These are phyloP conservation scores for Meriones unguiculatus DNA, from an alignment of 2,113 vertebrate species.

Conservation along the genomic window DNA sequence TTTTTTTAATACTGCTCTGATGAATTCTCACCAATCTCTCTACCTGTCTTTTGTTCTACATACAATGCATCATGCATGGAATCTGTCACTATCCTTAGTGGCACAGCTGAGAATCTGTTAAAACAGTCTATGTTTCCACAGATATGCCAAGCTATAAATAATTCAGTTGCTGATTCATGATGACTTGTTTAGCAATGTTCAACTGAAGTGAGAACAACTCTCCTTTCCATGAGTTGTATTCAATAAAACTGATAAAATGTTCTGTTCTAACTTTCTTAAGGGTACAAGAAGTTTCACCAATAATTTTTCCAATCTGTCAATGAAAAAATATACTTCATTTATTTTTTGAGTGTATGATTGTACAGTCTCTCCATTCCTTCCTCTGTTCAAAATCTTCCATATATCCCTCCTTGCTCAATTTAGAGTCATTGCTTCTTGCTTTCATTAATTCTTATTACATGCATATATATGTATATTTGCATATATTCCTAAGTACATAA, in stretches of 20 bases:
- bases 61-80: not conserved
- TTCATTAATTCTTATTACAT: not conserved
- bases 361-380: not conserved
- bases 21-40: not conserved
- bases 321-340: not conserved
- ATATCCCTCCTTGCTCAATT: not conserved
- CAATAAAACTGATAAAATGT: not conserved
- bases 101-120: not conserved
- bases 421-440: not conserved
- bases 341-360: not conserved
- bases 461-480: not conserved
- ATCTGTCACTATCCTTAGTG: not conserved
- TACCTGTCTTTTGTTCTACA: not conserved
- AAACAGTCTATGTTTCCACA: accelerated
- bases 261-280: not conserved
- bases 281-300: not conserved
- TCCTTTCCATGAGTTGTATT: not conserved
- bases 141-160: not conserved
- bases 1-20: not conserved
- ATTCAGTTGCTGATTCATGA: not conserved
- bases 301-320: not conserved
- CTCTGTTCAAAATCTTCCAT: not conserved
- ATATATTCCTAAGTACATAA: not conserved
- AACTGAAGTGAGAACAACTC: not conserved
- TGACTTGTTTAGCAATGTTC: not conserved